Evolutionary conservation across 1,140 invertebrate species (phyloP).

Genomic region (Neelides sp.): DNA sequence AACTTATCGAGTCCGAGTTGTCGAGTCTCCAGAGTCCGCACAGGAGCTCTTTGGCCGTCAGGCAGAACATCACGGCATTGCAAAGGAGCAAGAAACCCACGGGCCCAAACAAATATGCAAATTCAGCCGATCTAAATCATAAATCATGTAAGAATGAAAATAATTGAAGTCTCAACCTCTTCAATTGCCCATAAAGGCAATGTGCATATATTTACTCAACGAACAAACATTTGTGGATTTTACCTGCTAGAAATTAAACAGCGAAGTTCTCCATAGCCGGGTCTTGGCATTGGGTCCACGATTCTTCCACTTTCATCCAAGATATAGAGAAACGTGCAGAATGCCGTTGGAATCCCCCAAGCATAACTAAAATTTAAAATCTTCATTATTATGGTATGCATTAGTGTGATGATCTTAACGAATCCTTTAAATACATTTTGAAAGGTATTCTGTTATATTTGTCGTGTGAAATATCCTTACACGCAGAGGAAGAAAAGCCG

Average conservation of each 20-base stretch:
- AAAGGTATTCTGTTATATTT: background rate
- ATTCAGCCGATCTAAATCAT: conserved; percentile 19
- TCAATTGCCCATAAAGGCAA: no score
- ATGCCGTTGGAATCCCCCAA: conserved; percentile 28
- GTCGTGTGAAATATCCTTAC: conserved; percentile 16
- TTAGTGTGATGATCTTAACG: no score
- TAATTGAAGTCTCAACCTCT: no score
- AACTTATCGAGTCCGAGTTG: conserved; percentile 28
- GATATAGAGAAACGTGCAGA: conserved; percentile 23
- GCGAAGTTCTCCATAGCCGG: conserved; percentile 20
- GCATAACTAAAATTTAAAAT: conserved; percentile 21
- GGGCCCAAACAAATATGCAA: conserved; percentile 69
- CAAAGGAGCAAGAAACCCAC: conserved; percentile 58
- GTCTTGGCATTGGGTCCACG: conserved; percentile 24
- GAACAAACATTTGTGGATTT: background rate
- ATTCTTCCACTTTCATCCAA: conserved; percentile 18
- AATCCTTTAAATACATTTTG: background rate
- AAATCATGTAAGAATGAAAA: background rate
- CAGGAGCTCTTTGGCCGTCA: conserved; percentile 66
- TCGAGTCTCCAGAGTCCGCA: conserved; percentile 75
- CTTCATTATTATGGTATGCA: background rate
- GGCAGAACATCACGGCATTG: conserved; percentile 62
- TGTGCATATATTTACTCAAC: background rate
- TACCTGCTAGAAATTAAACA: conserved; percentile 30
- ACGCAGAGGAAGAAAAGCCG: conserved; percentile 26